These are phyloP conservation scores for Uloborus diversus DNA, from an alignment of 1,140 invertebrate genomes.

Conservation along the genomic window DNA sequence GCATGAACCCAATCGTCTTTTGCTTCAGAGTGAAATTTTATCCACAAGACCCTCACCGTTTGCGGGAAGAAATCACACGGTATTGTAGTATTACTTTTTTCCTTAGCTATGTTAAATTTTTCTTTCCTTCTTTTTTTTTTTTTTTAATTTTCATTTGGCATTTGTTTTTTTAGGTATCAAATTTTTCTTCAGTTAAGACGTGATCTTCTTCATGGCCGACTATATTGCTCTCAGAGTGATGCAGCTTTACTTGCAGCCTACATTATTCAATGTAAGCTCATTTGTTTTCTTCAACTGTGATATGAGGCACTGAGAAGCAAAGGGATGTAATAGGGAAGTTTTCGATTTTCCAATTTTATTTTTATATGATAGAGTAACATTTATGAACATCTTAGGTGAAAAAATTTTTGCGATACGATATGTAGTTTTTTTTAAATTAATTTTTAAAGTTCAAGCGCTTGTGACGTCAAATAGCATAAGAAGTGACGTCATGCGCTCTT, in stretches of 20 bases:
- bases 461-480: too few relatives aligned
- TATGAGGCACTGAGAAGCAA: neutral
- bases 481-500: too few relatives aligned
- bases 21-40: constrained; percentile 95
- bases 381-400: too few relatives aligned
- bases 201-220: constrained; percentile 91
- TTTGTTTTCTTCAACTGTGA: constrained; percentile 77
- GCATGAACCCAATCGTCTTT: constrained; percentile 85
- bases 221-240: constrained; percentile 88
- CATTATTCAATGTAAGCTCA: constrained; percentile 76
- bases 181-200: constrained; percentile 93
- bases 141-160: too few relatives aligned
- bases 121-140: too few relatives aligned
- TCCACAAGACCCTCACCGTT: constrained; percentile 83
- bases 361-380: too few relatives aligned
- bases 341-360: too few relatives aligned
- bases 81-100: constrained; percentile 51
- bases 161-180: constrained; percentile 73
- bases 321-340: too few relatives aligned
- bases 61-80: constrained; percentile 87
- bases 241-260: constrained; percentile 89
- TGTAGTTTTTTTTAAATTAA: too few relatives aligned
- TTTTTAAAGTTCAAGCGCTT: too few relatives aligned
- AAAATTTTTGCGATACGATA: too few relatives aligned
- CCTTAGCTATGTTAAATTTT: neutral